Base-by-base conservation (phyloP, 2,797 vertebrate genomes). In the Carcharodon carcharias region DNA sequence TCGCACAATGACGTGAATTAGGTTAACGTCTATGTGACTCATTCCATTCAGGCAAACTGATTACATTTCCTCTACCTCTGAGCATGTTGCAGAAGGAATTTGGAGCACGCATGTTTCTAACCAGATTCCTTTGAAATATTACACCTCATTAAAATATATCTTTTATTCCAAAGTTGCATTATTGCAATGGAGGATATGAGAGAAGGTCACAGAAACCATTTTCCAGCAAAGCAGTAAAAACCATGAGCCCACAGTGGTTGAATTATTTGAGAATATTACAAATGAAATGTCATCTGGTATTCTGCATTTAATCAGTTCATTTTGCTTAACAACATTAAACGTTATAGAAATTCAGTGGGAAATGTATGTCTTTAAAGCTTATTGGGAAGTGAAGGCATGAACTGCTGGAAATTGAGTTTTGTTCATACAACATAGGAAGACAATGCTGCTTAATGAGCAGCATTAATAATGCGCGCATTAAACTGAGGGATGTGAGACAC, bases 1-100 rank as follows among this genome's bases (percentile, higher is more conserved):
- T 95, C 69, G 28, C 69, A 77, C 94, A 95, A 35, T 56, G 45
- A 71, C 28, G 6, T 56, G 94, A 95, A 95, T 95, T 95, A 77
- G 94, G 94, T 95, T 95, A 77, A 56, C 31, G 69, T 95, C 21
- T 77, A 31, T 71, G 26, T 50, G 69, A 31, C 94, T 77, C 94
- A 95, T 95, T 95, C 77, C 31, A 56, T 77, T 77, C 50, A 35
- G 40, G 94, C 73, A 28, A 71, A 77, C 69, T 95, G 9, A 95
- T 95, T 95, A n/a, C 7, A 95, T 95, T 77, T 56, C 40, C 89
- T 58, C 77, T 31, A 35, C 16, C 35, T 95, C 69, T 54, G 28
- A 77, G 26, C 31, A 1, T 69, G 94, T 50, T 95, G 94, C 28
- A 56, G 67, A n/a, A 77, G 11, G 45, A 14, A 69, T 56, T 95